Evolutionary conservation across 2,797 vertebrate species (phyloP).

Genomic region (Phrynocephalus forsythii): DNA sequence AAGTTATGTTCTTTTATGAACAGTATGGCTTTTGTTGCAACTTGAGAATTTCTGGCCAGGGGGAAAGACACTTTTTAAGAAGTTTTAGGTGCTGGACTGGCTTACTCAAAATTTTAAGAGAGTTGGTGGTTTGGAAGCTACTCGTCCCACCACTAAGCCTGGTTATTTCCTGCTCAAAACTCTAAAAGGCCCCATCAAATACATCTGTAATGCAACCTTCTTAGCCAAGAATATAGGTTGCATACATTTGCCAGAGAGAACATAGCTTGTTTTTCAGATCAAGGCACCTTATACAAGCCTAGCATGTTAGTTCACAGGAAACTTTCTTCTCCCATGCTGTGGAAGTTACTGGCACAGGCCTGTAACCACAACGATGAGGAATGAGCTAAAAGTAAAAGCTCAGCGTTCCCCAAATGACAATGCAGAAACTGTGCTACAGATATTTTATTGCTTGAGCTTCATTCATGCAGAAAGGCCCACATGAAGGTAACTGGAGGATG

Average conservation of each 20-base stretch:
- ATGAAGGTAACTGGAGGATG: background rate
- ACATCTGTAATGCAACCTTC: slow-evolving; percentile 2
- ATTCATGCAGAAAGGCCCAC: background rate
- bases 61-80: slow-evolving; percentile 27
- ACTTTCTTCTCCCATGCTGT: slow-evolving; percentile 42
- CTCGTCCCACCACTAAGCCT: slow-evolving; percentile 58
- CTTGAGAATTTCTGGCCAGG: slow-evolving; percentile 36
- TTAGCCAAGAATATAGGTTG: slow-evolving; percentile 34
- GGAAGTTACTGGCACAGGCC: slow-evolving; percentile 21
- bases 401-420: slow-evolving; percentile 9
- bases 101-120: slow-evolving; percentile 41
- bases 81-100: slow-evolving; percentile 24
- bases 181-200: slow-evolving; percentile 50
- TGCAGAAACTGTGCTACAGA: slow-evolving; percentile 6
- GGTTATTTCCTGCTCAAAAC: slow-evolving; percentile 58
- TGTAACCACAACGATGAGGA: slow-evolving; percentile 3
- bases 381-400: slow-evolving; percentile 16
- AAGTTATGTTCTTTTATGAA: slow-evolving; percentile 31
- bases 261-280: slow-evolving; percentile 66
- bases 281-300: slow-evolving; percentile 3
- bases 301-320: slow-evolving; percentile 44
- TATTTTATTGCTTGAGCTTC: background rate
- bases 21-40: slow-evolving; percentile 32
- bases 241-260: slow-evolving; percentile 36
- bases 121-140: slow-evolving; percentile 52